Base-by-base conservation (phyloP, 2,797 vertebrate species). In the Tenualosa thibaudeaui region DNA sequence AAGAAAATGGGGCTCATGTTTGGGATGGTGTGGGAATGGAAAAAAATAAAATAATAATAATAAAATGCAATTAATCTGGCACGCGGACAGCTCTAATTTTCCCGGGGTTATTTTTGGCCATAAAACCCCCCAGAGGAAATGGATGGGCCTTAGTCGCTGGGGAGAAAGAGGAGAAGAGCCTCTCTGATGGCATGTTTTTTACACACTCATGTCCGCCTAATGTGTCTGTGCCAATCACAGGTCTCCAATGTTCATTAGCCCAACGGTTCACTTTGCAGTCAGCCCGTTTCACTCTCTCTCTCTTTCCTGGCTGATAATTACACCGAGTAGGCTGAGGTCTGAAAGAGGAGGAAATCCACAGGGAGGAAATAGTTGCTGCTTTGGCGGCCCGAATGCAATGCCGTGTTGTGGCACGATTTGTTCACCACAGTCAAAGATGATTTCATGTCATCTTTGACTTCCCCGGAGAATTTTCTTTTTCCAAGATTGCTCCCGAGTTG, bases 41-140 rank as follows among this genome's bases (percentile, higher is more conserved):
- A 71, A 71, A 71, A 71, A 71, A 37, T 50, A 40, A 83, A 84
- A 83, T 58, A 87, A 81, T 68, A 58, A 78, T 81, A 58, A 78
- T 81, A 85, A 56, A 82, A 83, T 37, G 84, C 60, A 54, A 78
- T 84, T 82, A 10, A 87, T 89, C 88, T 85, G 84, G 82, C 86
- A 49, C 37, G 53, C 81, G 58, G 82, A 81, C 51, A 82, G 85
- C 75, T 84, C 84, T 90, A 49, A 90, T 90, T 90, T 78, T 88
- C 71, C 68, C n/a, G 19, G 81, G 86, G 87, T 91, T 86, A 87
- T 84, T 84, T 88, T 90, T 88, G 84, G 92, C 86, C 81, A 87
- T 85, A 81, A 88, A 86, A 89, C 88, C 88, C 31, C 82, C 60
- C 85, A 53, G 84, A 83, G 86, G 46, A 82, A 86, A 86, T 75